Percentiles rank a stretch among this genome's conserved stretches.
These are phyloP conservation scores for Cephalopachus bancanus DNA, from an alignment of 2,797 vertebrate genomes.

Conservation along the genomic window DNA sequence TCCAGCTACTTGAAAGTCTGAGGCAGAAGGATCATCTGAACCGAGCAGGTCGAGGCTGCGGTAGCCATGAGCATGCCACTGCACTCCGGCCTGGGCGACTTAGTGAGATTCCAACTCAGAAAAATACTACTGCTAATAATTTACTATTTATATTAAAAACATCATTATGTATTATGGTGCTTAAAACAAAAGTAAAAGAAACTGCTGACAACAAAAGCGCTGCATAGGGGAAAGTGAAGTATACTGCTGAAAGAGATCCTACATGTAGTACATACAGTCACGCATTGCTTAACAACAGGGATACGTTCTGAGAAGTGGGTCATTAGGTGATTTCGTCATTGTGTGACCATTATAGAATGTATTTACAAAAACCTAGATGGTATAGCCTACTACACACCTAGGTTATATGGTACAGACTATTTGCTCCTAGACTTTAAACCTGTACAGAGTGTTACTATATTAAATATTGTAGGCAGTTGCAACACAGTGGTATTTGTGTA, in stretches of 20 bases:
- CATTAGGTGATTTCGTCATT: neutral
- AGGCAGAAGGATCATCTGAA: too few species aligned
- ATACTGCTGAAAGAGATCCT: neutral
- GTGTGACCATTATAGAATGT: neutral
- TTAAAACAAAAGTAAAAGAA: neutral
- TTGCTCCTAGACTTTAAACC: neutral
- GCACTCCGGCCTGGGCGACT: too few species aligned
- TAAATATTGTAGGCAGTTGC: neutral
- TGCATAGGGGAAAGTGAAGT: neutral
- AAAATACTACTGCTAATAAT: neutral
- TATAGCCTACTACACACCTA: neutral
- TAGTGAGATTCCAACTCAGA: too few species aligned
- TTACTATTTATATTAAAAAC: neutral
- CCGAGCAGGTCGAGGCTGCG: too few species aligned
- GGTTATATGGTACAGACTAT: neutral
- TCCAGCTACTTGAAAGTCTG: too few species aligned
- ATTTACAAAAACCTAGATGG: neutral
- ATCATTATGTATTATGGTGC: neutral
- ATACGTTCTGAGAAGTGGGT: neutral
- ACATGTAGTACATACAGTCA: neutral
- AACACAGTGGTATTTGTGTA: neutral
- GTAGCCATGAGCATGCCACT: too few species aligned
- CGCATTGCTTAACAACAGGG: neutral
- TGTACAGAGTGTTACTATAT: neutral
- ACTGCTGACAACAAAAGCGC: neutral